phyloP scores from a whole-genome alignment of 2,888 invertebrate genomes.

The Epinotia brunnichana region DNA sequence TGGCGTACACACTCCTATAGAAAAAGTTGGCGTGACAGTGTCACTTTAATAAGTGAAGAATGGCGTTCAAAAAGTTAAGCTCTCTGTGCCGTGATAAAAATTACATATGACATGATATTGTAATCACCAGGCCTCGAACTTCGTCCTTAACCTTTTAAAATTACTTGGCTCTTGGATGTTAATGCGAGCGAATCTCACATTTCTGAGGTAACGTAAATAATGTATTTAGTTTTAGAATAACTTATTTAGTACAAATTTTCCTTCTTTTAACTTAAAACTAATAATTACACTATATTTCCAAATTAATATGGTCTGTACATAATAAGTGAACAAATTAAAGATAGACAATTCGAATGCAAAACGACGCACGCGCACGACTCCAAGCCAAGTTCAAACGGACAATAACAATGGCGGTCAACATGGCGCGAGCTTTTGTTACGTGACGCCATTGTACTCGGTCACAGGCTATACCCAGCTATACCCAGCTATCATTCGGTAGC shows the following conservation, averaged over 20 bases:
- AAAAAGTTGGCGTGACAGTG: no score
- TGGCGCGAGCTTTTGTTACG: slow-evolving; percentile 80
- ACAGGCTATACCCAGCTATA: slow-evolving; percentile 47
- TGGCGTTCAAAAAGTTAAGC: no score
- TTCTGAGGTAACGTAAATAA: no score
- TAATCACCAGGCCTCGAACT: no score
- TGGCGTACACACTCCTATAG: no score
- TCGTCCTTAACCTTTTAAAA: no score
- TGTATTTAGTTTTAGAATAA: no score
- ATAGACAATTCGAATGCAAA: slow-evolving; percentile 74
- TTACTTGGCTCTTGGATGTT: no score
- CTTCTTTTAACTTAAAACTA: neutral
- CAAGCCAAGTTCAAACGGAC: slow-evolving; percentile 79
- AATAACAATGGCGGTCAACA: slow-evolving; percentile 80
- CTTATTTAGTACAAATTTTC: neutral
- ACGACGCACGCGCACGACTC: slow-evolving; percentile 79
- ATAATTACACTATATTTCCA: neutral
- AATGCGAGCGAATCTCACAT: no score
- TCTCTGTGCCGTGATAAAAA: no score
- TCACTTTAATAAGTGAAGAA: no score
- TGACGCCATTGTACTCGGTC: slow-evolving; percentile 66
- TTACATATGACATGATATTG: no score
- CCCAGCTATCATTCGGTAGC: slow-evolving; percentile 23
- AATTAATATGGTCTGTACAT: slow-evolving; percentile 34
- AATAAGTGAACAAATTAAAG: slow-evolving; percentile 61